Evolutionary conservation across 2,797 vertebrate genomes (phyloP), one percentile per base, ranked within the genome.

Genomic region (Gila robusta): DNA sequence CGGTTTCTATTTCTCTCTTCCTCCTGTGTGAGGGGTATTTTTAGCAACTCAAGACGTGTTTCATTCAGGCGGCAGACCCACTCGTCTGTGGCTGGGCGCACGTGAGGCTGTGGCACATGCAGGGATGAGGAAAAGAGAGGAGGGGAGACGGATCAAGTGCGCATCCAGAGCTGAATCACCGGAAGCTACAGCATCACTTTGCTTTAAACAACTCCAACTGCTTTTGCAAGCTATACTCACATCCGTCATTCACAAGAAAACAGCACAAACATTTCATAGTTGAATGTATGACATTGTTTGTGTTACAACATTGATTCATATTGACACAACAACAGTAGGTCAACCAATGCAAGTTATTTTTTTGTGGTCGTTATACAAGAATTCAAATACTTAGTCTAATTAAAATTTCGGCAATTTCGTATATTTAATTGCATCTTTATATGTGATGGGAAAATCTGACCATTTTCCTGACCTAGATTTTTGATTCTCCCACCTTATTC

Each of bases 1-100:
- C 21, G 77, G 86, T 92, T 93, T 93, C 91, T 94, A 93, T 93
- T 94, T 91, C 90, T 90, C 86, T 77, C 86, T 88, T 80, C 72
- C 90, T 89, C 73, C 66, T 85, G 86, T 88, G 84, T 82, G 87
- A 82, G 87, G 0, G 49, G 88, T 95, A 95, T 95, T 93, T 94
- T 94, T 95, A 95, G 93, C 80, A 85, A 41, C 89, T 32, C 82
- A 41, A n/a, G 86, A 91, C 72, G 90, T 89, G 89, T 92, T 86
- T 89, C 87, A 89, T 82, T 81, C 84, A 59, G 90, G 73, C 88
- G 83, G 87, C 72, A 74, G 81, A 89, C 90, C 89, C 8, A 71
- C 64, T 90, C 81, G 91, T 93, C 93, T 94, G 92, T 89, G 88
- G 86, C 82, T 6, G 10, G 62, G 10, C 6, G 28, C 82, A 88